These are phyloP conservation scores for Rhinopomastus cyanomelas DNA, from an alignment of 2,113 vertebrate genomes.

Conservation along the genomic window DNA sequence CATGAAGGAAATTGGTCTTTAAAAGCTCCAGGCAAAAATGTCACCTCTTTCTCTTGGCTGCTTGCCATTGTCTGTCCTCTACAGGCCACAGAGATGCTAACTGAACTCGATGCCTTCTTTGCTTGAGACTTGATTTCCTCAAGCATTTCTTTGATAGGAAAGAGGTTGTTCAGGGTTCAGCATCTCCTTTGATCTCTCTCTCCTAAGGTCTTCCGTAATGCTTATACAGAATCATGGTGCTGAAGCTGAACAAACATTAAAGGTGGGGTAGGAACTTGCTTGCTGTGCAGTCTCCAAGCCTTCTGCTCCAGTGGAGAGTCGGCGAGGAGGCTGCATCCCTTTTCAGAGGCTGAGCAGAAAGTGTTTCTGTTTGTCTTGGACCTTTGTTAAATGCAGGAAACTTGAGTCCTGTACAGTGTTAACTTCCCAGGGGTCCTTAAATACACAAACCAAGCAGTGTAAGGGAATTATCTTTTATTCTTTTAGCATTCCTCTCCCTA, in stretches of 20 bases:
- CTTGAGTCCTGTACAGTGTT: neutral
- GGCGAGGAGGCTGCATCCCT: neutral
- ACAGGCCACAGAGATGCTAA: neutral
- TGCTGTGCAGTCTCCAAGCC: neutral
- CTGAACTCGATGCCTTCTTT: neutral
- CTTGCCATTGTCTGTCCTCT: neutral
- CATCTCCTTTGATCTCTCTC: constrained; percentile 12
- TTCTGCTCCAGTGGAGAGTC: neutral
- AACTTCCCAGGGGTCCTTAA: constrained; percentile 1
- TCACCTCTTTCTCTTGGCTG: neutral
- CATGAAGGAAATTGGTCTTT: neutral
- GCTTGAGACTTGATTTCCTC: constrained; percentile 17
- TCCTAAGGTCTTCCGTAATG: neutral
- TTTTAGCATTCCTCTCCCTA: neutral
- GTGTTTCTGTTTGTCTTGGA: neutral
- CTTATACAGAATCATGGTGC: neutral
- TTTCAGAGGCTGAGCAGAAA: constrained; percentile 1
- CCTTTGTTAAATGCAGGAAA: constrained; percentile 5
- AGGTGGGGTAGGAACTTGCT: neutral
- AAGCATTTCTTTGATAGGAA: neutral
- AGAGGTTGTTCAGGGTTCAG: neutral
- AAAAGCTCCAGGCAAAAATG: neutral
- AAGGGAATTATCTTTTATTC: neutral
- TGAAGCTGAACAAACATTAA: neutral
- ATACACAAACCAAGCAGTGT: neutral